phyloP scores from a whole-genome alignment of 1,140 invertebrate genomes.

The Drosophila bocqueti region DNA sequence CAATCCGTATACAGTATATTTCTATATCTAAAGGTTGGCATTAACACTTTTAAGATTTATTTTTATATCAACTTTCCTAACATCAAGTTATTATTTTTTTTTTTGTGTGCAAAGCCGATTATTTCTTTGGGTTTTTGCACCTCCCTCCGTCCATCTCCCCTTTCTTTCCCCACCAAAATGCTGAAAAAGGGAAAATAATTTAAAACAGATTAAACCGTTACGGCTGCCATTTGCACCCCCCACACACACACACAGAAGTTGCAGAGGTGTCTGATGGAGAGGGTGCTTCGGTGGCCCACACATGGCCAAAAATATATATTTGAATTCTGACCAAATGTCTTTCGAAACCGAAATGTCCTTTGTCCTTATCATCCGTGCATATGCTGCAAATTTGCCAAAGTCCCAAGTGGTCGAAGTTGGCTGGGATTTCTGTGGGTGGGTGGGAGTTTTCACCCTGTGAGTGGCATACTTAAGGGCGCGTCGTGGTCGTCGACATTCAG shows the following conservation, averaged over 20 bases:
- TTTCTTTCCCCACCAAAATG: neutral
- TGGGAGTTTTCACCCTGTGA: conserved; percentile 37
- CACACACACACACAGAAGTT: neutral
- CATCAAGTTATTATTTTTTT: neutral
- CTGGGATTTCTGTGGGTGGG: conserved; percentile 23
- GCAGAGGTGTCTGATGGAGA: neutral
- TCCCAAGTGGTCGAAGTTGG: conserved; percentile 30
- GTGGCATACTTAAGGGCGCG: conserved; percentile 83
- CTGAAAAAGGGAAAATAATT: conserved; percentile 67
- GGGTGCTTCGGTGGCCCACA: conserved; percentile 26
- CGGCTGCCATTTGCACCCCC: conserved; percentile 78
- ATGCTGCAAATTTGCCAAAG: conserved; percentile 79
- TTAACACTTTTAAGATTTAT: neutral
- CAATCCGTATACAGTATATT: too few relatives aligned
- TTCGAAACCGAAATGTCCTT: conserved; percentile 67
- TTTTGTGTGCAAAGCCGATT: conserved; percentile 31
- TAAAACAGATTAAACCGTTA: conserved; percentile 83
- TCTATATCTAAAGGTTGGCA: neutral
- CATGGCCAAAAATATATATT: conserved; percentile 67
- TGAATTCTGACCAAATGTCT: conserved; percentile 82
- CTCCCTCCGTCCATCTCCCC: conserved; percentile 9
- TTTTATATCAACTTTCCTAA: neutral
- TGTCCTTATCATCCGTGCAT: conserved; percentile 65
- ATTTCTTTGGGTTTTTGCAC: conserved; percentile 32
- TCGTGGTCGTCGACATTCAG: conserved; percentile 55